A percentile compares a stretch with the other conserved stretches of the same genome.
phyloP scores from a whole-genome alignment of 2,888 invertebrate genomes.

The Unio pictorum region DNA sequence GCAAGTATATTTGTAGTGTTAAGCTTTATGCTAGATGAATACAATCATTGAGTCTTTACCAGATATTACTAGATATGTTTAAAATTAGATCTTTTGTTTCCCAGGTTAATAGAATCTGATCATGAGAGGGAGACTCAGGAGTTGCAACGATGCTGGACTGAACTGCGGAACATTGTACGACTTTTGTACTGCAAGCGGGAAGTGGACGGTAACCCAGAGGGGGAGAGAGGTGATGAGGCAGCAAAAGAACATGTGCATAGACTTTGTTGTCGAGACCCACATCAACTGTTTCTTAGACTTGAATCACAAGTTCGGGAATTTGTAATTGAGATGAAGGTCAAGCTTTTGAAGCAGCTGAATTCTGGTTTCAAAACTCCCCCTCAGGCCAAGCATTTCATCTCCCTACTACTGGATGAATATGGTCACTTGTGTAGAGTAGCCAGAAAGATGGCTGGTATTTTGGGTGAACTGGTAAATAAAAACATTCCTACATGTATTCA shows the following conservation, averaged over 20 bases:
- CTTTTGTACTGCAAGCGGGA: conserved; percentile 44
- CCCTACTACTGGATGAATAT: conserved; percentile 78
- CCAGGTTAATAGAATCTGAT: conserved; percentile 65
- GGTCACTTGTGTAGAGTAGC: conserved; percentile 78
- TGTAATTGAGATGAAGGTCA: conserved; percentile 78
- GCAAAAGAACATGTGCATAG: conserved; percentile 73
- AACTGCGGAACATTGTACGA: conserved; percentile 73
- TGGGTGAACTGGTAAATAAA: conserved; percentile 74
- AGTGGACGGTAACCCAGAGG: conserved; percentile 23
- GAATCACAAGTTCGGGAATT: conserved; percentile 79
- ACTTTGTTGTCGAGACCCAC: conserved; percentile 75
- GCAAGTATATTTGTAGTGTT: no score
- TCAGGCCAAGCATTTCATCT: conserved; percentile 75
- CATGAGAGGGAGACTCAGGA: conserved; percentile 73
- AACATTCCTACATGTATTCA: not conserved
- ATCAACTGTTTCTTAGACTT: conserved; percentile 78
- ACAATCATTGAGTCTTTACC: no score
- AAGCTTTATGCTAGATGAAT: no score
- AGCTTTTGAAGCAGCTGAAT: conserved; percentile 74
- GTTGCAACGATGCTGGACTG: conserved; percentile 73
- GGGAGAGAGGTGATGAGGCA: conserved; percentile 40
- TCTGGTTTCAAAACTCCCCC: conserved; percentile 74
- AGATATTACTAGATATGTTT: not conserved
- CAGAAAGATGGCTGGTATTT: conserved; percentile 75
- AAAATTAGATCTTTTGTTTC: conserved; percentile 8